A percentile compares a stretch with the other conserved stretches of the same genome.
Evolutionary conservation across 2,113 vertebrate species (phyloP).

Genomic region (Notothenia coriiceps): DNA sequence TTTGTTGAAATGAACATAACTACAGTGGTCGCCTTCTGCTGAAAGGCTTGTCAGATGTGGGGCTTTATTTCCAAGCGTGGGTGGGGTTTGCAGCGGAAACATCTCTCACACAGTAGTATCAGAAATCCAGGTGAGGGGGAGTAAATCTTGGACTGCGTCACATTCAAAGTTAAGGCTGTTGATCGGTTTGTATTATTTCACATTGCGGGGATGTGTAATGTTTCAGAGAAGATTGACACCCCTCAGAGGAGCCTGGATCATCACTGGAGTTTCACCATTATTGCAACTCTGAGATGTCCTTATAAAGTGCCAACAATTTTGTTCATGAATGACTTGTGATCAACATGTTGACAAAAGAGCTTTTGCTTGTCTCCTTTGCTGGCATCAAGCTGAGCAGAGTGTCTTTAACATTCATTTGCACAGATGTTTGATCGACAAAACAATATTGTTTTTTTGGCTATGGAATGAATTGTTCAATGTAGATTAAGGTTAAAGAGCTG

Average conservation of each 20-base stretch:
- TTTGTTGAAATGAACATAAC: slow-evolving; percentile 5
- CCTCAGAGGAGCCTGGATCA: slow-evolving; percentile 9
- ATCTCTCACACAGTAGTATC: slow-evolving; percentile 3
- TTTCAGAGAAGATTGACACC: slow-evolving; percentile 4
- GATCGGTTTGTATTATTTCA: slow-evolving; percentile 2
- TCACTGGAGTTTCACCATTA: slow-evolving; percentile 16
- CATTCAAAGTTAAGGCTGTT: slow-evolving; percentile 10
- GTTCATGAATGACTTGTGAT: not conserved
- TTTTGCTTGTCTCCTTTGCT: not conserved
- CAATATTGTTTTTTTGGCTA: not conserved
- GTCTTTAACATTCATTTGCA: not conserved
- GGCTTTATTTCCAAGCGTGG: not conserved
- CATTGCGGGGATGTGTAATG: not conserved
- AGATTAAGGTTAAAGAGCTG: slow-evolving; percentile 19
- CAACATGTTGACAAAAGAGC: not conserved
- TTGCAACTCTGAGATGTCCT: not conserved
- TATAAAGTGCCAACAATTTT: not conserved
- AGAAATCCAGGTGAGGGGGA: slow-evolving; percentile 25
- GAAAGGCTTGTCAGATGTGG: not conserved
- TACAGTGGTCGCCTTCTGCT: not conserved
- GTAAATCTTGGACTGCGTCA: slow-evolving; percentile 9
- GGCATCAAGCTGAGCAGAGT: not conserved
- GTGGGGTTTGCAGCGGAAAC: slow-evolving; percentile 18
- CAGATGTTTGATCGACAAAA: slow-evolving; percentile 28
- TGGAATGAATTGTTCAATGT: not conserved